Base-by-base conservation (phyloP, 2,113 vertebrate genomes). In the Pao palembangensis region DNA sequence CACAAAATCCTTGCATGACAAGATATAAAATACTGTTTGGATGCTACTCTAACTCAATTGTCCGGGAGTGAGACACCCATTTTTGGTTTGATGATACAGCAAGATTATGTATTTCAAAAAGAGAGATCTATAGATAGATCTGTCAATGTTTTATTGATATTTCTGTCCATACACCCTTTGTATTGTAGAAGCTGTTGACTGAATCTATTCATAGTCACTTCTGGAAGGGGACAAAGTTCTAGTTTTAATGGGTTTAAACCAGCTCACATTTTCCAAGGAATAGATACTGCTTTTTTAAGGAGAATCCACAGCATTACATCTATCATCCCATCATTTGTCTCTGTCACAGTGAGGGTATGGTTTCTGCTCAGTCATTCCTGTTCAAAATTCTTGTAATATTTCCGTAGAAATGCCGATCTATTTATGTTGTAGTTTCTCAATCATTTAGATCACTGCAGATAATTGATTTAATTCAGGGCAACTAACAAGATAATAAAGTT, bases 271-370 rank as follows among this genome's bases (percentile, higher is more conserved):
- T 62, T 34, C 47, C 46, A 18, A 68, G 46, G 19, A 47, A 28
- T 28, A 28, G 25, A 28, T 28, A 28, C 3, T 34, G 5, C 1
- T 52, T 50, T 21, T 8, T 52, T 50, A 19, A 34, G 6, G 6
- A 34, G 31, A 54, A 51, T 20, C 44, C 17, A 31, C 58, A 25
- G 14, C 7, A 19, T 43, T 28, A 58, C 11, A 70, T 66, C 34
- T 38, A 38, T 58, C 54, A 58, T 34, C 53, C 43, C 34, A 46
- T 47, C 1, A 59, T 83, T 69, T 57, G 56, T 82, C 66, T 79
- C 55, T 74, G 77, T 85, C 75, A 74, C 19, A 46, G 38, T 31
- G 71, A 73, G 60, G 67, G 58, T 61, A 49, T n/a, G 44, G 21
- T 51, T 72, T 67, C 34, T 71, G 50, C 46, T 71, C 51, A 23